Conservation (phyloP, 2,797 vertebrate genomes). For the Ceyx erithaca region DNA sequence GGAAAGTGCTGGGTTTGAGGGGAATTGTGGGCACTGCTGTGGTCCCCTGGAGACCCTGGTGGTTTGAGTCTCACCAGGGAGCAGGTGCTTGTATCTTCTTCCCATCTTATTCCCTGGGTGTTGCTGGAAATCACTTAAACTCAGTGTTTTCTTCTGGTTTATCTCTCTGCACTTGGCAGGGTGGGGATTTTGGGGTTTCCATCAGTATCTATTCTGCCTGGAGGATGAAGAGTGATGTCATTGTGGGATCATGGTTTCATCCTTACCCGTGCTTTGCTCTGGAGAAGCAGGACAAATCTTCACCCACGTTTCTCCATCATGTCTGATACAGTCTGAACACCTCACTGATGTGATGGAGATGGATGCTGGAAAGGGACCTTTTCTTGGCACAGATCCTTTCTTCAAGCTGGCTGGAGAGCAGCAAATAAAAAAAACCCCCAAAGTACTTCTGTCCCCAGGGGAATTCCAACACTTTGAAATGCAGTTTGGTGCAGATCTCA, state of each 20-base stretch:
- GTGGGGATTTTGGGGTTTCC: not conserved
- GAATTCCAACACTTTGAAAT: not conserved
- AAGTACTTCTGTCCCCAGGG: not conserved
- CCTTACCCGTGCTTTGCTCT: not conserved
- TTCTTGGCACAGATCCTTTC: not conserved
- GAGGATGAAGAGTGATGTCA: not conserved
- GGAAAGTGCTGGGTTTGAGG: not conserved
- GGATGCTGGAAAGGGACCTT: not conserved
- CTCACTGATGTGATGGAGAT: not conserved
- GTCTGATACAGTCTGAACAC: not conserved
- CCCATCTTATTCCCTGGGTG: not conserved
- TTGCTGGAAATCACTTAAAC: not conserved
- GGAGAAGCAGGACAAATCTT: not conserved
- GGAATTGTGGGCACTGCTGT: fast-evolving
- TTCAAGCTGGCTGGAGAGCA: not conserved
- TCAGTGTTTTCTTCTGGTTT: not conserved
- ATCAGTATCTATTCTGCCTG: not conserved
- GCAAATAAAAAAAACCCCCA: not conserved
- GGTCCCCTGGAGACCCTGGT: fast-evolving
- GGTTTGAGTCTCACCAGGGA: not conserved
- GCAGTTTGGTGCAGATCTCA: not conserved
- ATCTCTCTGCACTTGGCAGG: not conserved
- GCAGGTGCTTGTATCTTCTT: not conserved
- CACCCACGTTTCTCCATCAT: fast-evolving
- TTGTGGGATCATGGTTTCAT: not conserved